Evolutionary conservation across 2,113 vertebrate species (phyloP).

Genomic region (Martes martes): DNA sequence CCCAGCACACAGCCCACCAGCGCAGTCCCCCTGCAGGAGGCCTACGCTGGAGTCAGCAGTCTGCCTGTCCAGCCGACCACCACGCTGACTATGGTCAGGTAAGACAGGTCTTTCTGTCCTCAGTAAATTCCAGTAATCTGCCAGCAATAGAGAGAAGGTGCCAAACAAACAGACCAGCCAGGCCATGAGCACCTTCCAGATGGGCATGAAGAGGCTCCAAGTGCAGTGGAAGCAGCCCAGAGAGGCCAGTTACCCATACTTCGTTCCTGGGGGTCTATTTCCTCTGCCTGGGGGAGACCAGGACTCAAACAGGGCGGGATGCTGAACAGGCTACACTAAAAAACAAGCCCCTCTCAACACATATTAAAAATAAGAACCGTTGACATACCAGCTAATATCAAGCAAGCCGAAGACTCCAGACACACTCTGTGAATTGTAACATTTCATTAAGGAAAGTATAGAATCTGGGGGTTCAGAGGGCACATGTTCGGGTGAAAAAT

Average conservation of each 20-base stretch:
- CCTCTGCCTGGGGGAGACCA: background rate
- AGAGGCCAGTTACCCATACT: background rate
- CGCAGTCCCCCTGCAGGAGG: constrained; percentile 97
- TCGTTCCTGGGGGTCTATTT: background rate
- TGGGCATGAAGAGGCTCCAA: background rate
- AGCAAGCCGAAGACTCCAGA: constrained; percentile 89
- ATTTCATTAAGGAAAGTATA: constrained; percentile 88
- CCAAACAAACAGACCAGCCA: background rate
- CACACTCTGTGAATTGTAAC: constrained; percentile 86
- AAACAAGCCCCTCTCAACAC: constrained; percentile 84
- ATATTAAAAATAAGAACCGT: constrained; percentile 85
- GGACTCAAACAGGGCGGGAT: constrained; percentile 80
- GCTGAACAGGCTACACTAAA: constrained; percentile 92
- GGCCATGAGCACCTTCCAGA: background rate
- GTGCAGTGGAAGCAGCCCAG: background rate
- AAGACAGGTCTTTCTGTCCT: constrained; percentile 98
- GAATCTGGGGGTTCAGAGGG: constrained; percentile 85
- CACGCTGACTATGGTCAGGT: constrained; percentile 98
- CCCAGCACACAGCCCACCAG: constrained; percentile 98
- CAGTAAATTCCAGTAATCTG: constrained; percentile 97
- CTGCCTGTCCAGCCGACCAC: constrained; percentile 99
- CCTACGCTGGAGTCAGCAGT: constrained; percentile 99
- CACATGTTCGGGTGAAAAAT: constrained; percentile 80
- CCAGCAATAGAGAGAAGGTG: constrained; percentile 99
- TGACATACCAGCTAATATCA: constrained; percentile 89